Evolutionary conservation across 2,797 vertebrate species (phyloP), one percentile per base, ranked within the genome.

Genomic region (Diplodus sargus): DNA sequence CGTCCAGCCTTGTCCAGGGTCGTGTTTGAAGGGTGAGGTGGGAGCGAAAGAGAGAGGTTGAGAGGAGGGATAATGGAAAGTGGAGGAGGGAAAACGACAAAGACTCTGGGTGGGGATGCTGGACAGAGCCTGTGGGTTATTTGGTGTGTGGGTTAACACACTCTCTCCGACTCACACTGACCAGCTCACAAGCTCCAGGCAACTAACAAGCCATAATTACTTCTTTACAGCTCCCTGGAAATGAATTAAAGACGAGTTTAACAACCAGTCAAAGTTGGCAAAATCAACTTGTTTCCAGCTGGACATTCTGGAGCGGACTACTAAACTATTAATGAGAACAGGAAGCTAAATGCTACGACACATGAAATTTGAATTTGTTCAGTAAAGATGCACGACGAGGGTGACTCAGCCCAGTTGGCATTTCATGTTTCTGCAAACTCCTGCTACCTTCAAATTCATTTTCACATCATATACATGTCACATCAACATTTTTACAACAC

Each of bases 1-100:
- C 0, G 39, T 80, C 88, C 76, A 74, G 78, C 59, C 62, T 2
- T 8, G 78, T 66, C 64, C 72, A 62, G 78, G 87, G 87, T 85
- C 72, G 57, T 34, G 58, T 84, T 81, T 80, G 78, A 70, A 87
- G 84, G 84, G 77, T 85, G 84, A 89, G 84, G 87, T 72, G 81
- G 81, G 70, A 74, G 80, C 83, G 57, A 22, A 49, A 60, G 65
- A 64, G 56, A 69, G 76, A 57, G 78, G 81, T 65, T 72, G 73
- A 82, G 76, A 84, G 78, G 73, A 80, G 42, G 75, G 78, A 87
- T 84, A 91, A 87, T 84, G 90, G 92, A 93, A 91, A 88, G 81
- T 75, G 85, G 75, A 86, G 79, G 84, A 86, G 28, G 78, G 86
- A 72, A 87, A 89, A 87, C 63, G 79, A 85, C 84, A 87, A 83